Conservation (phyloP, 2,113 vertebrate species). For the Chamaetylas fuelleborni region DNA sequence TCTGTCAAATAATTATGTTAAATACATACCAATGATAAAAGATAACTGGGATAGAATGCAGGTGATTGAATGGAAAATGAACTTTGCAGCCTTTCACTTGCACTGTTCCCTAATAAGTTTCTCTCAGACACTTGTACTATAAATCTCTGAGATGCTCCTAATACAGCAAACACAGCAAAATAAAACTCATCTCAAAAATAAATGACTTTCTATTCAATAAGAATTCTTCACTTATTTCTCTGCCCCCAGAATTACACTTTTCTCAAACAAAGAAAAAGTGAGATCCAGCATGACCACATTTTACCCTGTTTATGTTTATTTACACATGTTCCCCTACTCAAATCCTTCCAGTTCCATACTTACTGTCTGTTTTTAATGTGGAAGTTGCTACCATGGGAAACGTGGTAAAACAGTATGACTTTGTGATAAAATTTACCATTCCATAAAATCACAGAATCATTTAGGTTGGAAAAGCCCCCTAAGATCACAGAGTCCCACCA, state of each 20-base stretch:
- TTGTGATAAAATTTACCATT: background rate
- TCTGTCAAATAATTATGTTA: background rate
- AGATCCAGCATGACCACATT: background rate
- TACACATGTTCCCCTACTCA: fast-evolving
- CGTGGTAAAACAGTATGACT: background rate
- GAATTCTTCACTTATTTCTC: background rate
- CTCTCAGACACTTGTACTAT: background rate
- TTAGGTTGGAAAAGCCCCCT: background rate
- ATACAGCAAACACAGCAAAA: background rate
- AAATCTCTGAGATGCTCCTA: background rate
- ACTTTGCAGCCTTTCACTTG: background rate
- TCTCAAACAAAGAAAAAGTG: fast-evolving
- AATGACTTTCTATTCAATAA: background rate
- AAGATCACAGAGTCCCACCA: background rate
- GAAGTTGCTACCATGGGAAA: background rate
- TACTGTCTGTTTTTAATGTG: background rate
- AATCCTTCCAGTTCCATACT: background rate
- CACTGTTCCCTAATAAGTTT: background rate
- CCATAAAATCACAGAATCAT: background rate
- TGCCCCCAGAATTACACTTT: background rate
- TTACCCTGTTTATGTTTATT: background rate
- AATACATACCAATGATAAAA: background rate
- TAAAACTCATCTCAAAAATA: background rate
- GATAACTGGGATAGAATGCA: background rate
- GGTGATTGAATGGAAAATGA: background rate